Conservation (phyloP, 2,113 vertebrate genomes). For the Sporophila hypoxantha region DNA sequence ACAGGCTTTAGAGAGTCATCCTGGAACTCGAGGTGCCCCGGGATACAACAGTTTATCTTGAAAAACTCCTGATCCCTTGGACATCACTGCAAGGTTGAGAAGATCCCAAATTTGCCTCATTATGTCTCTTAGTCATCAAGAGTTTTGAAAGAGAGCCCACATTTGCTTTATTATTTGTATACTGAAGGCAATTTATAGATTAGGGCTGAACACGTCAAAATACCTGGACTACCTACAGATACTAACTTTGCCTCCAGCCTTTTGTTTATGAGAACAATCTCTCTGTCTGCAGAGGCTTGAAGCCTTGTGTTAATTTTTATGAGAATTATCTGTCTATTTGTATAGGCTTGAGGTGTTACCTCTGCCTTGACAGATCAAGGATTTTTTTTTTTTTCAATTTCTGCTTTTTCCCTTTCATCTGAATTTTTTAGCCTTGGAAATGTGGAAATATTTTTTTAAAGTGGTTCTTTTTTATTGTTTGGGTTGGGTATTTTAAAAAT, state of each 20-base stretch:
- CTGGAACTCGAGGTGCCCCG: neutral
- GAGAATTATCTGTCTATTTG: conserved; percentile 1
- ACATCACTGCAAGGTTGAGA: conserved; percentile 7
- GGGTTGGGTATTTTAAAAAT: neutral
- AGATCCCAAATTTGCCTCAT: neutral
- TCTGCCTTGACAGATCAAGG: neutral
- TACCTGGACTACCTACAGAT: neutral
- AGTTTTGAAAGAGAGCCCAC: neutral
- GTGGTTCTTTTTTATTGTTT: neutral
- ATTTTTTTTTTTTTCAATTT: neutral
- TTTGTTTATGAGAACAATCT: conserved; percentile 12
- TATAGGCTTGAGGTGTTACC: neutral
- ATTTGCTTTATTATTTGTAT: neutral
- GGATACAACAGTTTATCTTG: conserved; percentile 6
- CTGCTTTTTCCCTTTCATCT: neutral
- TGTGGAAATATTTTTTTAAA: neutral
- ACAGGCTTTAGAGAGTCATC: neutral
- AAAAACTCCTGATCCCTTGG: conserved; percentile 1
- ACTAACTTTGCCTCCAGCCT: neutral
- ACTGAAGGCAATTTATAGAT: conserved; percentile 42
- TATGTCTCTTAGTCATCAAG: conserved; percentile 20
- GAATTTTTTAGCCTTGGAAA: neutral
- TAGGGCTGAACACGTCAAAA: conserved; percentile 8
- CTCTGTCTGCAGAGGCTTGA: conserved; percentile 33
- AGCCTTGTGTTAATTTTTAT: conserved; percentile 6